Conservation (phyloP, 1,140 invertebrate genomes). For the Bombus turneri region DNA sequence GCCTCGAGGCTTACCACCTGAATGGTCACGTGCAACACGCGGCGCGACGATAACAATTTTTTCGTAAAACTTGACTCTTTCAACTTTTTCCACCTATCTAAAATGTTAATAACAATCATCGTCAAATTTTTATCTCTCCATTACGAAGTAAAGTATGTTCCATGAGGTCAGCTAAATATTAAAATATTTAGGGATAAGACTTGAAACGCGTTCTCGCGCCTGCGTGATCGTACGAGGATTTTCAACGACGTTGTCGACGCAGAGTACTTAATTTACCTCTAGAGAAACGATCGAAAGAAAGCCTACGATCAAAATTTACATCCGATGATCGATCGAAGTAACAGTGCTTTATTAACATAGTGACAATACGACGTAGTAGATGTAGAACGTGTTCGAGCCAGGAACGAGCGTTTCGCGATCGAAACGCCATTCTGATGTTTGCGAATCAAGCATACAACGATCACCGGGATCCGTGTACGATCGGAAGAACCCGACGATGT, state of each 20-base stretch:
- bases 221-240: not conserved
- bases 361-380: conserved; percentile 4
- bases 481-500: too few species aligned
- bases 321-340: not conserved
- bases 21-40: not conserved
- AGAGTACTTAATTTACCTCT: conserved; percentile 16
- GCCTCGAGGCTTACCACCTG: not conserved
- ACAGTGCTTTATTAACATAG: not conserved
- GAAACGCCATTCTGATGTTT: not conserved
- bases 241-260: not conserved
- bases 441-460: not conserved
- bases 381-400: conserved; percentile 2
- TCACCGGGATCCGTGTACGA: not conserved
- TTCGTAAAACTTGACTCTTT: not conserved
- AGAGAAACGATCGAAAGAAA: not conserved
- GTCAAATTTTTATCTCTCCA: too few species aligned
- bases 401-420: conserved; percentile 1
- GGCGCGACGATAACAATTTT: not conserved
- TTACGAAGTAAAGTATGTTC: too few species aligned
- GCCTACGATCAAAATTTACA: not conserved
- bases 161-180: too few species aligned
- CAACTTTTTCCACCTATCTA: not conserved
- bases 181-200: too few species aligned
- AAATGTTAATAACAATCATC: not conserved
- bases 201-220: not conserved